phyloP scores from a whole-genome alignment of 1,140 invertebrate genomes.

The Drosophila murphyi region DNA sequence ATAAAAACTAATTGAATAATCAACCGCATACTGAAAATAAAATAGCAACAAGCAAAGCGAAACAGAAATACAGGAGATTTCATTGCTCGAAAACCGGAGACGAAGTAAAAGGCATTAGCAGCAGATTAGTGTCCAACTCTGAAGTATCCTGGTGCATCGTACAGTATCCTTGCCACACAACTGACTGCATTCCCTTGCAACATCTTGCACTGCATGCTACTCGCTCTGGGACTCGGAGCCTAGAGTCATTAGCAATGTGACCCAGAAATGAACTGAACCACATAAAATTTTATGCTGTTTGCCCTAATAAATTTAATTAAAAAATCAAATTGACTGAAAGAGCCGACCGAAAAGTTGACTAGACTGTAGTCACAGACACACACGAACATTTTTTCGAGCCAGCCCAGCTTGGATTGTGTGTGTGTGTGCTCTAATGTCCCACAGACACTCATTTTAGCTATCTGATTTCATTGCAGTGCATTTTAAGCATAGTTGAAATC shows the following conservation, averaged over 20 bases:
- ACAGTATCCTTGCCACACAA: neutral
- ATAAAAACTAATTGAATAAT: slow-evolving; percentile 67
- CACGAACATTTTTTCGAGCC: neutral
- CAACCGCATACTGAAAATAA: slow-evolving; percentile 27
- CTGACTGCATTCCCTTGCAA: slow-evolving; percentile 17
- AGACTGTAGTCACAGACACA: neutral
- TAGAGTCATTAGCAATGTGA: slow-evolving; percentile 72
- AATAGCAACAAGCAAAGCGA: neutral
- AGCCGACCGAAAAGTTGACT: slow-evolving; percentile 5
- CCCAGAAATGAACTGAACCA: slow-evolving; percentile 69
- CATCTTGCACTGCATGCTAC: slow-evolving; percentile 39
- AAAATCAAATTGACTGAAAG: slow-evolving; percentile 58
- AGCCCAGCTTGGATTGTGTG: neutral
- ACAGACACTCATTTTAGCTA: neutral
- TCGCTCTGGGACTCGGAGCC: slow-evolving; percentile 24
- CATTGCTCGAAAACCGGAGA: slow-evolving; percentile 26
- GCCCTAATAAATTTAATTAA: slow-evolving; percentile 76
- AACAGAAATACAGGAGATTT: neutral
- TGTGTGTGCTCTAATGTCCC: slow-evolving; percentile 3
- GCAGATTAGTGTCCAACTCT: slow-evolving; percentile 55
- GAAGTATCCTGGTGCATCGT: neutral
- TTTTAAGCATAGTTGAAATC: slow-evolving; percentile 2
- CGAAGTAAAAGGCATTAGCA: slow-evolving; percentile 62
- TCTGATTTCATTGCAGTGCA: slow-evolving; percentile 15
- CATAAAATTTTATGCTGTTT: slow-evolving; percentile 76